A percentile compares a stretch with the other conserved stretches of the same genome.
Conservation (phyloP, 2,888 invertebrate species). For the Agrotis exclamationis region DNA sequence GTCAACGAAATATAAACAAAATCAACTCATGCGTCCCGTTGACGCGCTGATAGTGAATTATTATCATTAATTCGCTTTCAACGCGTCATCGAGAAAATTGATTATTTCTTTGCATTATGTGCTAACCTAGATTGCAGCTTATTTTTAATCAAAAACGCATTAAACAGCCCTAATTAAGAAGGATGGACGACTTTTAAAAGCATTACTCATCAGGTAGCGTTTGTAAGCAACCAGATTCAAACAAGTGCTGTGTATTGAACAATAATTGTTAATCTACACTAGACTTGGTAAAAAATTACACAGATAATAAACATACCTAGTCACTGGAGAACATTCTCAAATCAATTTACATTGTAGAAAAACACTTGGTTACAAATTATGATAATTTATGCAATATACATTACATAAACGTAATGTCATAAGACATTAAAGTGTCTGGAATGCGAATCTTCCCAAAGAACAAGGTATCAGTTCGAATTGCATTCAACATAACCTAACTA, state of each 20-base stretch:
- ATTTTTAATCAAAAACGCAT: not conserved
- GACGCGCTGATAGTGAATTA: not conserved
- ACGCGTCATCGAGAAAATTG: constrained; percentile 28
- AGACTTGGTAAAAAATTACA: not conserved
- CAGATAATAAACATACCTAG: not conserved
- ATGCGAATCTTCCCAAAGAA: not conserved
- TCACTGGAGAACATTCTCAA: not conserved
- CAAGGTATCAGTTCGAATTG: constrained; percentile 4
- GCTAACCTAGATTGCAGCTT: constrained; percentile 20
- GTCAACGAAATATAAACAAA: constrained; percentile 42
- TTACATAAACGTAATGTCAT: too few species aligned
- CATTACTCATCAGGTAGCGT: not conserved
- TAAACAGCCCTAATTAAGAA: not conserved
- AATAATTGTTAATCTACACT: not conserved
- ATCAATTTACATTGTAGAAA: constrained; percentile 1
- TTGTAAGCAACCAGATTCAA: too few species aligned
- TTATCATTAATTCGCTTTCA: constrained; percentile 41
- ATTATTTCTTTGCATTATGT: constrained; percentile 21
- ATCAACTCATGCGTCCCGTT: constrained; percentile 16
- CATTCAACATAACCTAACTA: constrained; percentile 2
- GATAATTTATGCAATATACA: not conserved
- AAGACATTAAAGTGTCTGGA: constrained; percentile 4
- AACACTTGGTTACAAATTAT: not conserved
- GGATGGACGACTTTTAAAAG: not conserved
- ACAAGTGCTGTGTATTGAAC: too few species aligned